phyloP scores from a whole-genome alignment of 2,113 vertebrate genomes.

The Geococcyx californianus region DNA sequence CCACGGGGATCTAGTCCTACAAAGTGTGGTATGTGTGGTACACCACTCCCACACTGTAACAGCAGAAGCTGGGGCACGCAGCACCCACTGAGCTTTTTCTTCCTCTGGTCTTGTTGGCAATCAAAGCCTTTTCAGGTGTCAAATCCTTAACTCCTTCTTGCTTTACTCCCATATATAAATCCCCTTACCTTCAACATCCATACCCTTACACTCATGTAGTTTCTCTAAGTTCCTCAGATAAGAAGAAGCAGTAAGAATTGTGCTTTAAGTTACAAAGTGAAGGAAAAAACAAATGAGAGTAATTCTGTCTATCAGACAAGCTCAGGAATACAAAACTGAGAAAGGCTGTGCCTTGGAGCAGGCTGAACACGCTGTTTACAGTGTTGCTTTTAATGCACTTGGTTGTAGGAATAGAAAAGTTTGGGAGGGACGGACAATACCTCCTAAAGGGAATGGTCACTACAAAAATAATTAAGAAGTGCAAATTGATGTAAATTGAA shows the following conservation, averaged over 20 bases:
- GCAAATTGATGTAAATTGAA: neutral
- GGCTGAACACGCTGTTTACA: neutral
- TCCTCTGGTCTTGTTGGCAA: neutral
- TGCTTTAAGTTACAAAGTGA: neutral
- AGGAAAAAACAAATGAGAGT: neutral
- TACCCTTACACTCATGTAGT: neutral
- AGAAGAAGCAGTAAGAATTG: neutral
- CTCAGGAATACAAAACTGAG: neutral
- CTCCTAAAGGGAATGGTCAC: neutral
- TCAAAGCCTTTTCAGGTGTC: neutral
- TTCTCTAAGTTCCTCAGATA: neutral
- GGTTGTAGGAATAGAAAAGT: neutral
- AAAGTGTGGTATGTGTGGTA: neutral
- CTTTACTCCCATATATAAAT: neutral
- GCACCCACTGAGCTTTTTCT: rapidly evolving
- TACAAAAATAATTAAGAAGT: neutral
- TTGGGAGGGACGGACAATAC: neutral
- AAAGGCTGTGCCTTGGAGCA: neutral
- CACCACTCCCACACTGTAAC: neutral
- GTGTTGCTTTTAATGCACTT: neutral
- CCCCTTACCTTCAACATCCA: neutral
- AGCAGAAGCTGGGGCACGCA: neutral
- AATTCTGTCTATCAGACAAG: neutral
- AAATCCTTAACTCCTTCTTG: neutral
- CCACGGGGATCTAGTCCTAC: neutral